Evolutionary conservation across 2,797 vertebrate species (phyloP).

Genomic region (Arrhamphus sclerolepis): DNA sequence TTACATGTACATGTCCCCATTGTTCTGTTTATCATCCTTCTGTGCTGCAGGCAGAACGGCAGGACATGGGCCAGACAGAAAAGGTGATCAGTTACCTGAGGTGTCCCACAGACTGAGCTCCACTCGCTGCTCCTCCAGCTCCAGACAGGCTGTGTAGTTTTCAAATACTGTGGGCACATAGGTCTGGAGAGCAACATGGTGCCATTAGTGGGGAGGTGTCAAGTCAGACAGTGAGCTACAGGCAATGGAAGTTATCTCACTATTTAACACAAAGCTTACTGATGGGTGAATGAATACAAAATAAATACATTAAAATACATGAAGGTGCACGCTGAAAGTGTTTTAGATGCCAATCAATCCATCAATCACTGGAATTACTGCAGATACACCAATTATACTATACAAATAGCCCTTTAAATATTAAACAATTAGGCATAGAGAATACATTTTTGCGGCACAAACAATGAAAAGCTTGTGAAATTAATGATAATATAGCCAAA

Average conservation of each 20-base stretch:
- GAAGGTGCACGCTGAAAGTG: not conserved
- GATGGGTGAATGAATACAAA: too few relatives aligned
- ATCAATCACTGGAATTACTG: conserved; percentile 35
- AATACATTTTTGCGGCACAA: not conserved
- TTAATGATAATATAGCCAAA: not conserved
- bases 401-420: not conserved
- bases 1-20: conserved; percentile 21
- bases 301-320: accelerated
- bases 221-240: conserved; percentile 32
- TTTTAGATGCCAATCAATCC: conserved; percentile 31
- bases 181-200: conserved; percentile 80
- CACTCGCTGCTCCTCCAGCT: conserved; percentile 93
- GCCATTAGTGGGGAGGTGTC: conserved; percentile 56
- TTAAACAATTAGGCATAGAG: not conserved
- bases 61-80: conserved; percentile 2
- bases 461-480: not conserved
- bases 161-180: conserved; percentile 97
- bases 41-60: conserved; percentile 24
- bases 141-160: conserved; percentile 96
- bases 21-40: conserved; percentile 15
- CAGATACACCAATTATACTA: conserved; percentile 22
- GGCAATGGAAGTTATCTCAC: conserved; percentile 28
- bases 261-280: conserved; percentile 22
- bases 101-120: conserved; percentile 97
- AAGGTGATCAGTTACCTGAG: conserved; percentile 83